These are phyloP conservation scores for Pollenia labialis DNA, from an alignment of 2,888 invertebrate species.

Conservation along the genomic window DNA sequence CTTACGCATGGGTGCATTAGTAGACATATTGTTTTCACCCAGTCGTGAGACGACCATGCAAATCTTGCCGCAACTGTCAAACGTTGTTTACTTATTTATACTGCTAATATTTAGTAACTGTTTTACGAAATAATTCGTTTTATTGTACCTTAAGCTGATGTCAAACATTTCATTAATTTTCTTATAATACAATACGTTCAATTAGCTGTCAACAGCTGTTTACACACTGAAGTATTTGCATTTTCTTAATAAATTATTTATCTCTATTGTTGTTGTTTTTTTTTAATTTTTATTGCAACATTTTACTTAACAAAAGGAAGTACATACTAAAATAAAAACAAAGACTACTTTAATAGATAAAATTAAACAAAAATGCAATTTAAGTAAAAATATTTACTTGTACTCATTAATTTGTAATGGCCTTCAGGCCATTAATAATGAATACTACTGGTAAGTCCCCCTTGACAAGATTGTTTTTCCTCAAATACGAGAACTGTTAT, in stretches of 20 bases:
- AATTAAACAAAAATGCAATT: constrained; percentile 14
- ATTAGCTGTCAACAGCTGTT: constrained; percentile 25
- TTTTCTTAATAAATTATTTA: background rate
- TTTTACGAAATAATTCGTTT: background rate
- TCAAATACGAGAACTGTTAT: background rate
- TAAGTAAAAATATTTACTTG: constrained; percentile 15
- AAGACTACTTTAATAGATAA: background rate
- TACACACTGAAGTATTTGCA: background rate
- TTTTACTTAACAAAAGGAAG: background rate
- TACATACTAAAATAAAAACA: background rate
- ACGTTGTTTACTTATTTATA: no score
- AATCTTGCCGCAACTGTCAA: no score
- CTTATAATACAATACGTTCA: background rate
- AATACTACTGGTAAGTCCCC: constrained; percentile 22
- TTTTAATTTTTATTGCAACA: background rate
- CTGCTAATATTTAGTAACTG: background rate
- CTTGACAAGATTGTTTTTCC: background rate
- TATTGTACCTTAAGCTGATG: background rate
- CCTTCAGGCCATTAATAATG: background rate
- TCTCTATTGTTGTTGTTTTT: constrained; percentile 2
- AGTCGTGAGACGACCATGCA: no score
- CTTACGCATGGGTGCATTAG: no score
- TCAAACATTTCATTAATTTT: constrained; percentile 12
- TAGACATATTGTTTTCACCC: no score
- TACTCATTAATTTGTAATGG: constrained; percentile 7